Evolutionary conservation across 2,113 vertebrate species (phyloP), one percentile per base, ranked within the genome.

Genomic region (Macaca nemestrina): DNA sequence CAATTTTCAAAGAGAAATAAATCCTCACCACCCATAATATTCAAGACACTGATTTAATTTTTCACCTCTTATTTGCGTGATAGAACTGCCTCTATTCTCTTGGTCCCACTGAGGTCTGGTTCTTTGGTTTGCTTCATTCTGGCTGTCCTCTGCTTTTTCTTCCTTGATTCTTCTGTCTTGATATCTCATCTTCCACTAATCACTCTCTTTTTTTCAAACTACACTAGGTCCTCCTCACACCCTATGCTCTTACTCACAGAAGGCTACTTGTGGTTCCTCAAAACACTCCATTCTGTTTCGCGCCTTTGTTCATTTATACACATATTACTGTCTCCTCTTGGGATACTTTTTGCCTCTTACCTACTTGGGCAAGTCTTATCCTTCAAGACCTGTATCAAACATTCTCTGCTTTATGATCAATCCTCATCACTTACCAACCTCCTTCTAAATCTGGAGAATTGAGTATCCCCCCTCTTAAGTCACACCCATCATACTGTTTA

Each of bases 1-100:
- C 25, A 14, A 82, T 79, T 89, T 61, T 83, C 23, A 70, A 89
- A 86, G n/a, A 75, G 23, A 86, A 94, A 92, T 43, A 86, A 89
- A 90, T 90, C n/a, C 45, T 52, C 18, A 45, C 11, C 14, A 11
- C 52, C n/a, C 17, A 35, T 17, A 45, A 61, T 18, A 79, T 67
- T 76, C 38, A 25, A 86, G 89, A 23, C 1, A 18, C 1, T 61
- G 40, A 45, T 27, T 79, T 80, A 61, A 25, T 25, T 81, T 84
- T 70, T 93, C 82, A 67, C 50, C 52, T 97, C 16, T 50, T 43
- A 23, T 8, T 11, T 18, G 5, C 38, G 25, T 10, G 2, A 64
- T 3, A 59, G 32, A 75, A 79, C 25, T 67, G 68, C 12, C 10
- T n/a, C 35, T 43, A 35, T 30, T 35, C 22, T 94, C 27, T 38